phyloP scores from a whole-genome alignment of 1,140 invertebrate genomes.

The Cardiocondyla obscurior region DNA sequence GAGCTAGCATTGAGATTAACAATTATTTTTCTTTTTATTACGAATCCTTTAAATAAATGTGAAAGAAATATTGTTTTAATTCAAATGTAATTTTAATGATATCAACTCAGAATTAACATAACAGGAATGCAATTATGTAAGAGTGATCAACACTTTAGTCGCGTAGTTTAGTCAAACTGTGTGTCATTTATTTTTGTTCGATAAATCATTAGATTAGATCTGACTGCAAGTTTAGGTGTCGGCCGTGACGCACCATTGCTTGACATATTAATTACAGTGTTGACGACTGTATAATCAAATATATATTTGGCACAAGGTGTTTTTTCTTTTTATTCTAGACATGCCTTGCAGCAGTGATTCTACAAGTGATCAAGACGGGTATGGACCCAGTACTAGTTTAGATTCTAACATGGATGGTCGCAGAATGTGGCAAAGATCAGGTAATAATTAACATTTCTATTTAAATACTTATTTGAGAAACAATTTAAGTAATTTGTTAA shows the following conservation, averaged over 20 bases:
- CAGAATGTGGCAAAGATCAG: slow-evolving; percentile 84
- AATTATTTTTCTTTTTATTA: not conserved
- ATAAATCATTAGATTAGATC: slow-evolving; percentile 58
- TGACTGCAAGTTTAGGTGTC: slow-evolving; percentile 44
- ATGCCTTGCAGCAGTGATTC: slow-evolving; percentile 84
- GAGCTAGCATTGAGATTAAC: not conserved
- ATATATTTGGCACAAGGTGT: not conserved
- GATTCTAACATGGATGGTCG: slow-evolving; percentile 86
- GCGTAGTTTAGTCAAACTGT: slow-evolving; percentile 3
- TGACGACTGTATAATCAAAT: not conserved
- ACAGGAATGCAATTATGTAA: slow-evolving; percentile 5
- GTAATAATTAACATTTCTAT: slow-evolving; percentile 68
- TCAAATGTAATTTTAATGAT: not conserved
- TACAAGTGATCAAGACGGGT: slow-evolving; percentile 85
- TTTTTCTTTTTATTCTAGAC: slow-evolving; percentile 74
- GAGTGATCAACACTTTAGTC: slow-evolving; percentile 6
- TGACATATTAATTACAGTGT: slow-evolving; percentile 38
- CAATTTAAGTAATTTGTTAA: not conserved
- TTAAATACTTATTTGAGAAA: not conserved
- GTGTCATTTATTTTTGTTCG: slow-evolving; percentile 11
- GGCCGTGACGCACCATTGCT: slow-evolving; percentile 30
- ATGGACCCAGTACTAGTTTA: slow-evolving; percentile 85
- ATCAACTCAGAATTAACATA: not conserved
- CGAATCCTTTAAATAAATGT: not conserved
- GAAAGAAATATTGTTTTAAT: not conserved